Evolutionary conservation across 2,113 vertebrate species (phyloP).

Genomic region (Hucho hucho): DNA sequence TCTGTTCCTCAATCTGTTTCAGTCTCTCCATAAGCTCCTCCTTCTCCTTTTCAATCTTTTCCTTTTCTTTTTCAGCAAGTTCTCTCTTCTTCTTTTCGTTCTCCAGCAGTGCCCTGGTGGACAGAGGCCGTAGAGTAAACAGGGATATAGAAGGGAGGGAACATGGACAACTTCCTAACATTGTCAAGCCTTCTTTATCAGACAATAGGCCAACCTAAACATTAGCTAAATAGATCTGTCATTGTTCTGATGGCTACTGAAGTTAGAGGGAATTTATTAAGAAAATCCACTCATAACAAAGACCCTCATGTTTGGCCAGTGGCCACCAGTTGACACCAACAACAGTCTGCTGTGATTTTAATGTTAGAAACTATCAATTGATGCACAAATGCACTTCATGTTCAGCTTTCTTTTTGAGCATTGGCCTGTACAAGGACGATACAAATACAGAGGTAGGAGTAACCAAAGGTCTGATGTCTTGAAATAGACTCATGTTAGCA

Average conservation of each 20-base stretch:
- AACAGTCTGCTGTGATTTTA: not conserved
- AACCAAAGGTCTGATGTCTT: conserved; percentile 41
- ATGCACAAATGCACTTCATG: not conserved
- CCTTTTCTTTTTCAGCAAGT: conserved; percentile 94
- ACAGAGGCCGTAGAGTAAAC: conserved; percentile 11
- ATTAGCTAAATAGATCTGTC: too few species aligned
- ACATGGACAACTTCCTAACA: conserved; percentile 5
- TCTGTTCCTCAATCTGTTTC: conserved; percentile 95
- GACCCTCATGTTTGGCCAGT: too few species aligned
- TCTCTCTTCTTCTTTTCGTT: conserved; percentile 98
- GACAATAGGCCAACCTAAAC: not conserved
- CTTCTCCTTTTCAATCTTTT: conserved; percentile 97
- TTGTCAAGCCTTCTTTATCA: not conserved
- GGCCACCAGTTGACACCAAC: too few species aligned
- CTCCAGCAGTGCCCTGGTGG: conserved; percentile 88
- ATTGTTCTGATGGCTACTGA: too few species aligned
- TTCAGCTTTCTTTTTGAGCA: not conserved
- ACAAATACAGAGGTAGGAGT: not conserved
- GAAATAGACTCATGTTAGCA: not conserved
- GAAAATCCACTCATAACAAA: too few species aligned
- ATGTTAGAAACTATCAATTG: not conserved
- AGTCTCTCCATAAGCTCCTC: conserved; percentile 94
- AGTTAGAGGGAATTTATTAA: too few species aligned
- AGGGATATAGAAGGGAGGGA: not conserved
- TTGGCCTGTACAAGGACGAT: not conserved